Evolutionary conservation across 2,888 invertebrate genomes (phyloP), one percentile per base, ranked within the genome.

Genomic region (Mythimna impura): DNA sequence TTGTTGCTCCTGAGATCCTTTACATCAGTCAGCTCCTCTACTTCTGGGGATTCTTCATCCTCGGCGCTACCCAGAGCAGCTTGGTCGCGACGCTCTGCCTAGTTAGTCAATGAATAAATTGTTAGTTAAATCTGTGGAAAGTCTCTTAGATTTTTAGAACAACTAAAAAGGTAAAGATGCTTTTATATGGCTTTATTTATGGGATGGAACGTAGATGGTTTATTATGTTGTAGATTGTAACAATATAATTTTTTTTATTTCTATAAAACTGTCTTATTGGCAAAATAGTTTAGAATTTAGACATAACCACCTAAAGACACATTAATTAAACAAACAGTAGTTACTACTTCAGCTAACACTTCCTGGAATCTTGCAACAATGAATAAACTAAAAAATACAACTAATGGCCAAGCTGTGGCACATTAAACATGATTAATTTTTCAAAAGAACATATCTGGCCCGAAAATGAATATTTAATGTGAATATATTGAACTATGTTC

Each of bases 1-100:
- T 96, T 96, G 89, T 92, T 95, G 91, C 95, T 95, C 79, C 96
- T 92, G 84, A 96, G 93, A 88, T 96, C 96, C 87, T 96, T 96
- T 14, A 96, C 96, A 71, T 95, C 96, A 75, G 94, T 90, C 80
- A 95, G 79, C 76, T 94, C 94, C 43, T 94, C 93, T 50, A 90
- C 92, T 50, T 91, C 91, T 0, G 88, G 86, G 54, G 90, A 90
- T n/a, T 92, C 92, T 8, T 93, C 95, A 40, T 87, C 89, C 43
- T 88, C 89, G 6, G 80, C 83, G 8, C 86, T 87, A 14, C 90
- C 90, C 34, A 92, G 81, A 12, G 91, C 90, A 43, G 88, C 94
- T 78, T 94, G 93, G 74, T 96, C 95, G 73, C 92, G 94, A 61
- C 89, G 93, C 84, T 96, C 96, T 70, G 93, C 91, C 94, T 93